Base-by-base conservation (phyloP, 92 coral and sea anemone genomes). In the Siderastrea radians region DNA sequence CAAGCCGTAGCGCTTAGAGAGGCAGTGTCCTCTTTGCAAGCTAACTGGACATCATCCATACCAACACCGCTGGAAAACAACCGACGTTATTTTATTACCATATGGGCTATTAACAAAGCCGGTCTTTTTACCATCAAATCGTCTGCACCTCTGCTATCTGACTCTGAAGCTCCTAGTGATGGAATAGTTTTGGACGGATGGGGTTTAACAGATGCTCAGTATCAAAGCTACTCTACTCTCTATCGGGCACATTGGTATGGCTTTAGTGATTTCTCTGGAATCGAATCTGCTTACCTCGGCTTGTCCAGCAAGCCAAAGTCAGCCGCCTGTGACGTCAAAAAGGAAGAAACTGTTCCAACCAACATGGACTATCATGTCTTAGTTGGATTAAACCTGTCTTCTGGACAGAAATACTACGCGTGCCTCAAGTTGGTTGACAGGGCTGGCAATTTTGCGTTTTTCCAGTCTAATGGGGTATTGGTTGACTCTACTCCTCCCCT, bases 161-260 rank as follows among this genome's bases (percentile, higher is more conserved):
- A 97, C 84, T 73, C 80, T 10, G 98, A 97, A 48, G 84, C 96
- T 48, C 99, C 99, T 6, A 81, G 66, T 9, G 81, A 90, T 60
- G 95, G 92, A 49, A 85, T 96, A 65, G 92, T 97, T 7, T 78
- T 94, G 49, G 98, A 97, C 83, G 99, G 99, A 9, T 97, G 99
- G 99, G 98, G 93, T 64, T 90, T 88, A 65, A 90, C 87, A 49
- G 98, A 97, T 81, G 92, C 95, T 19, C 76, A 84, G 52, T 92
- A 94, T 75, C 99, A 97, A 85, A 92, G 93, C 15, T 94, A 81
- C 54, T 85, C 94, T 49, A 68, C 86, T 7, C 93, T 97, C 19
- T 95, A 86, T 68, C 98, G 99, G 62, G 94, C 94, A 68, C 98
- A 97, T 72, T 97, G 99, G 99, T 89, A 91, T 53, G 97, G 95